Percentiles rank a stretch among this genome's conserved stretches.
phyloP scores from a whole-genome alignment of 2,888 invertebrate genomes.

The Hyalella azteca region DNA sequence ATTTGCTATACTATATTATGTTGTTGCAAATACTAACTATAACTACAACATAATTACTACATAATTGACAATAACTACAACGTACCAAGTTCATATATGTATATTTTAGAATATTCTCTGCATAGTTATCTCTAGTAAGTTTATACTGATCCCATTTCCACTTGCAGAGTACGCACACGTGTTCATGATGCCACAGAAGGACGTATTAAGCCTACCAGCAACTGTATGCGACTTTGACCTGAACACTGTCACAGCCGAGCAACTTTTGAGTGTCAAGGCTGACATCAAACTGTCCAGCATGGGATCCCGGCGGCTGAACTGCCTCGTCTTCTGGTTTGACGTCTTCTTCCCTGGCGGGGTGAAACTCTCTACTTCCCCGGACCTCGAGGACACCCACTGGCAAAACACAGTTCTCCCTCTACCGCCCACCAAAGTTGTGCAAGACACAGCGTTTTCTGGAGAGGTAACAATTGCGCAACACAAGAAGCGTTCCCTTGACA shows the following conservation, averaged over 20 bases:
- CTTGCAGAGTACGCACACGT: slow-evolving; percentile 53
- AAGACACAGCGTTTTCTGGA: background rate
- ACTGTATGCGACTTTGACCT: slow-evolving; percentile 55
- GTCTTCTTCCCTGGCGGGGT: slow-evolving; percentile 56
- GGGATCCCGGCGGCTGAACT: slow-evolving; percentile 52
- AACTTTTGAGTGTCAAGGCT: slow-evolving; percentile 40
- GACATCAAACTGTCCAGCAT: slow-evolving; percentile 49
- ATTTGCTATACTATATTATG: too few species aligned
- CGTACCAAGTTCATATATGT: too few species aligned
- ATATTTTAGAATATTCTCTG: too few species aligned
- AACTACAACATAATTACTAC: too few species aligned
- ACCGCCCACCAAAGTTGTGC: background rate
- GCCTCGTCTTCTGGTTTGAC: slow-evolving; percentile 57
- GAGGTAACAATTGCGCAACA: slow-evolving; percentile 18
- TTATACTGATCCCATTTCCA: too few species aligned
- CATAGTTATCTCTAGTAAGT: too few species aligned
- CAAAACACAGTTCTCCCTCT: slow-evolving; percentile 48
- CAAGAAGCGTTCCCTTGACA: slow-evolving; percentile 27
- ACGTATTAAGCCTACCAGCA: slow-evolving; percentile 52
- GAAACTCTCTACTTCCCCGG: slow-evolving; percentile 55
- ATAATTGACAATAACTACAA: too few species aligned
- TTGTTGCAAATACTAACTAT: too few species aligned
- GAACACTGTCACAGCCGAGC: slow-evolving; percentile 44
- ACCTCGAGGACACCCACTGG: slow-evolving; percentile 57
- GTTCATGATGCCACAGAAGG: slow-evolving; percentile 54